Percentiles rank a stretch among this genome's conserved stretches.
phyloP scores from a whole-genome alignment of 2,888 invertebrate genomes.

The Pterostichus niger region DNA sequence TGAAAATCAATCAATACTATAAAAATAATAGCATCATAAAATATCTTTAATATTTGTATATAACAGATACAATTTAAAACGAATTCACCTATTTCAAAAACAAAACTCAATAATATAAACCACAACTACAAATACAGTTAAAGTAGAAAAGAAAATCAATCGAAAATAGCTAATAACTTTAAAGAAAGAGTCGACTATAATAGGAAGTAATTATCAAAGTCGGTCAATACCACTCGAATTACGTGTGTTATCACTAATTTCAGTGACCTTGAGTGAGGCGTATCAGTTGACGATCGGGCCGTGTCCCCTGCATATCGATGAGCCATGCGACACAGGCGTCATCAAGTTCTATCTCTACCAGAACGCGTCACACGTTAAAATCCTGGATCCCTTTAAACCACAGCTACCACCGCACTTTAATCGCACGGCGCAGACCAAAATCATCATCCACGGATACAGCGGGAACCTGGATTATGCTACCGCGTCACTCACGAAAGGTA shows the following conservation, averaged over 20 bases:
- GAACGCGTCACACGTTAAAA: slow-evolving; percentile 68
- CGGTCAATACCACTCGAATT: not conserved
- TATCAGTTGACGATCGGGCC: slow-evolving; percentile 69
- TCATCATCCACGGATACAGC: slow-evolving; percentile 77
- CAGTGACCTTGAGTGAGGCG: slow-evolving; percentile 45
- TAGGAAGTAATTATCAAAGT: not conserved
- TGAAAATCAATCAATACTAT: not conserved
- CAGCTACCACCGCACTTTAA: slow-evolving; percentile 71
- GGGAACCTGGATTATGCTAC: slow-evolving; percentile 75
- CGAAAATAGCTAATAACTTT: too few relatives aligned
- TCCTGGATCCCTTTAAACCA: slow-evolving; percentile 73
- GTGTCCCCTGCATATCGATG: slow-evolving; percentile 74
- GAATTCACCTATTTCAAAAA: too few relatives aligned
- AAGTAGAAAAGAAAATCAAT: too few relatives aligned
- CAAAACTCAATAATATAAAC: too few relatives aligned
- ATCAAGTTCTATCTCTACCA: slow-evolving; percentile 74
- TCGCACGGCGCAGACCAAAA: slow-evolving; percentile 72
- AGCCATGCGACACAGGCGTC: slow-evolving; percentile 74
- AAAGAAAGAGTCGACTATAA: not conserved
- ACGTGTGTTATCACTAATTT: slow-evolving; percentile 4
- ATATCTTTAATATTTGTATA: not conserved
- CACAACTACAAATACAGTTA: too few relatives aligned
- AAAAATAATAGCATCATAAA: not conserved
- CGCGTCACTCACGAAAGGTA: slow-evolving; percentile 72
- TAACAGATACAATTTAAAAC: too few relatives aligned